Conservation (phyloP, 2,888 invertebrate species). For the Torymus tubicola region DNA sequence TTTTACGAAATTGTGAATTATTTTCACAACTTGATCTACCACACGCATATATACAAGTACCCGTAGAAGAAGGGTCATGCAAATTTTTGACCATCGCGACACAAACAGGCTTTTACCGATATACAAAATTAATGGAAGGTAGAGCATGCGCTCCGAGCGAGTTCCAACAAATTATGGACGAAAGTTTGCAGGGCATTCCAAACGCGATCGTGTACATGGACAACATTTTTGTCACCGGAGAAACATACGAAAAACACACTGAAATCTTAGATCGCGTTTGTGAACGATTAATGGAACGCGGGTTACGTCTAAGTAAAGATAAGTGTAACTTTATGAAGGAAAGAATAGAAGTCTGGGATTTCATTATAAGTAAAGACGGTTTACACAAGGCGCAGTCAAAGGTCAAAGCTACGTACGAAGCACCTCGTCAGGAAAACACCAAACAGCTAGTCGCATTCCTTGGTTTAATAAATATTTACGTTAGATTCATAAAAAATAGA, state of each 20-base stretch:
- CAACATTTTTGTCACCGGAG: conserved; percentile 60
- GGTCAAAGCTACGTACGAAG: conserved; percentile 28
- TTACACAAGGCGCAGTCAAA: conserved; percentile 57
- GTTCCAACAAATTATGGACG: conserved; percentile 65
- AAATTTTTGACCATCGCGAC: conserved; percentile 48
- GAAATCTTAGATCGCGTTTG: conserved; percentile 57
- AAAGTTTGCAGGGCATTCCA: conserved; percentile 59
- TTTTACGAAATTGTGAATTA: conserved; percentile 34
- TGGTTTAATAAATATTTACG: conserved; percentile 48
- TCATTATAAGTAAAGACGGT: conserved; percentile 62
- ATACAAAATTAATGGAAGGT: conserved; percentile 36
- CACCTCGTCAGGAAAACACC: conserved; percentile 36
- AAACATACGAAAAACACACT: conserved; percentile 53
- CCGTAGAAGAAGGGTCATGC: conserved; percentile 49
- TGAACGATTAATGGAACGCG: conserved; percentile 57
- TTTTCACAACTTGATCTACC: conserved; percentile 49
- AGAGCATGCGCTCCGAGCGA: conserved; percentile 55
- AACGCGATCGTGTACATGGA: conserved; percentile 60
- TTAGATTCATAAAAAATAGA: too few relatives aligned
- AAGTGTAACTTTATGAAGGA: conserved; percentile 64
- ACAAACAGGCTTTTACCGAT: conserved; percentile 26
- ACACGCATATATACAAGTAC: conserved; percentile 58
- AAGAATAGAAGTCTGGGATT: conserved; percentile 62
- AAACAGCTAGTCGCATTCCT: conserved; percentile 44
- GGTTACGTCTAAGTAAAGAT: conserved; percentile 54